Evolutionary conservation across 2,888 invertebrate species (phyloP).

Genomic region (Chrysolina oricalcia): DNA sequence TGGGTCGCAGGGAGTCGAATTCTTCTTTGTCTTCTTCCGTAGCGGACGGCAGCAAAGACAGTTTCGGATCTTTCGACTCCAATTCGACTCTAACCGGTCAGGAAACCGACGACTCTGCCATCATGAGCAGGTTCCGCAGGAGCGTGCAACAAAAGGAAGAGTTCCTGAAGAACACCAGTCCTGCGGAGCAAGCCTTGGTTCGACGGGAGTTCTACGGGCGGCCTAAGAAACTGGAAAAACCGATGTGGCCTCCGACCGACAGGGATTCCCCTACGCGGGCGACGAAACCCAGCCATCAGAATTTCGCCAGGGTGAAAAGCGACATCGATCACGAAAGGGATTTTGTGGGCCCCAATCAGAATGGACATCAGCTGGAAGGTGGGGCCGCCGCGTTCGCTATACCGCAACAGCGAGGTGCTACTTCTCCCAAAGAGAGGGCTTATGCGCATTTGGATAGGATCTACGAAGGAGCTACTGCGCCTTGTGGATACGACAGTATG

Average conservation of each 20-base stretch:
- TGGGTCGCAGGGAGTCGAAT: conserved; percentile 75
- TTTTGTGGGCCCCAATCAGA: conserved; percentile 49
- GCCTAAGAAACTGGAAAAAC: conserved; percentile 83
- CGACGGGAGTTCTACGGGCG: conserved; percentile 85
- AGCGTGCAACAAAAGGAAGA: conserved; percentile 93
- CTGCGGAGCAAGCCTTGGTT: conserved; percentile 68
- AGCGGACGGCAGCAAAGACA: conserved; percentile 80
- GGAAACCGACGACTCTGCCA: conserved; percentile 80
- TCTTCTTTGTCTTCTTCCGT: conserved; percentile 77
- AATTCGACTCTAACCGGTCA: conserved; percentile 80
- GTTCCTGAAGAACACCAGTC: conserved; percentile 80
- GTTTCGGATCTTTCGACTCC: conserved; percentile 80
- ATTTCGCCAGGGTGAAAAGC: conserved; percentile 72
- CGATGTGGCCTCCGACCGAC: conserved; percentile 79
- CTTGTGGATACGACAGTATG: conserved; percentile 55
- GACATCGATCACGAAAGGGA: conserved; percentile 71
- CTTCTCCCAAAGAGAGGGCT: conserved; percentile 56
- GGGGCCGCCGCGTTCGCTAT: conserved; percentile 45
- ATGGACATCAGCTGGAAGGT: conserved; percentile 47
- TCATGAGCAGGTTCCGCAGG: conserved; percentile 84
- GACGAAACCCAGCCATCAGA: conserved; percentile 71
- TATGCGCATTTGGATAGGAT: conserved; percentile 52
- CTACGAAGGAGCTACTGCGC: conserved; percentile 61
- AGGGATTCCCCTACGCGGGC: conserved; percentile 72
- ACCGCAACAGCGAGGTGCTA: conserved; percentile 59